Percentiles rank a stretch among this genome's conserved stretches.
These are phyloP conservation scores for Eristalis pertinax DNA, from an alignment of 2,888 invertebrate genomes.

Conservation along the genomic window DNA sequence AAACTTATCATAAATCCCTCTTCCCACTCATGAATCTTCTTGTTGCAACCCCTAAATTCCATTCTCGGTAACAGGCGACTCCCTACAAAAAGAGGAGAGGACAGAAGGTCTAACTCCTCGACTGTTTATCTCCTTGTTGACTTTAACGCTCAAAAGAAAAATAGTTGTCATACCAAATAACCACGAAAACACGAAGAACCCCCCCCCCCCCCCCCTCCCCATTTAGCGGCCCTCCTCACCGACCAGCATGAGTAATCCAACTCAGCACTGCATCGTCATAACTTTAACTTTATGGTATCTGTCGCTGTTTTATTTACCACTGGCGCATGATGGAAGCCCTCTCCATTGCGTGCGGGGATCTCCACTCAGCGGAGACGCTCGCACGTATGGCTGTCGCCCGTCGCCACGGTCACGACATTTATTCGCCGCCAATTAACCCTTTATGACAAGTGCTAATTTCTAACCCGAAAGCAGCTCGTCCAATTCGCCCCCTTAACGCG, in stretches of 20 bases:
- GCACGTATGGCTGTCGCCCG: neutral
- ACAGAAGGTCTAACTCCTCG: neutral
- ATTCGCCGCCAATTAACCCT: constrained; percentile 19
- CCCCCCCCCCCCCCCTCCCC: neutral
- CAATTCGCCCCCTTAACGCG: neutral
- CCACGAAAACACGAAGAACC: neutral
- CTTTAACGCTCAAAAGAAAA: neutral
- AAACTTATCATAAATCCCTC: no score
- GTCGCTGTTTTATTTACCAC: neutral
- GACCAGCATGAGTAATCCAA: neutral
- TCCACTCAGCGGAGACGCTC: neutral
- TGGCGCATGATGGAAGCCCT: neutral
- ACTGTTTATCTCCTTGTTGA: neutral
- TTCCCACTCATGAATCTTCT: no score
- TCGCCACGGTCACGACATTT: neutral
- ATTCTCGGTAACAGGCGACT: no score
- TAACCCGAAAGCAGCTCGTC: neutral
- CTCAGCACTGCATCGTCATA: neutral
- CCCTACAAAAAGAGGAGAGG: no score
- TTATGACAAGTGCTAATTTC: constrained; percentile 23
- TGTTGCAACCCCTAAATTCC: no score
- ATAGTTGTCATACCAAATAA: neutral
- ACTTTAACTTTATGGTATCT: neutral
- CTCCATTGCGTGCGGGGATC: constrained; percentile 13
- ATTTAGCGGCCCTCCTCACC: neutral